A percentile compares a stretch with the other conserved stretches of the same genome.
Conservation (phyloP, 2,797 vertebrate genomes). For the Sebastes goodei region DNA sequence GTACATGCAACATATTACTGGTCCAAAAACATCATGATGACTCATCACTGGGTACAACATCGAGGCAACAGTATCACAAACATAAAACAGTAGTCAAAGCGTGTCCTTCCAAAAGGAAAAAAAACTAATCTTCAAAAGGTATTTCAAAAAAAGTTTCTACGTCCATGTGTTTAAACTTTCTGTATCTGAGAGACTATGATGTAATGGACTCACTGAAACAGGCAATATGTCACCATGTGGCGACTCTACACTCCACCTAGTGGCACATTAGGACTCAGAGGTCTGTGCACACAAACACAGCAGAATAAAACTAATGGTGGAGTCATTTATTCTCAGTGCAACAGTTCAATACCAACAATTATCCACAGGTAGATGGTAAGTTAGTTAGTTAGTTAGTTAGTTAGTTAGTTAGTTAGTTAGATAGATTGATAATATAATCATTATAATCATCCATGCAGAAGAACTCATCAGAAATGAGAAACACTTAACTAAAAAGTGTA, state of each 20-base stretch:
- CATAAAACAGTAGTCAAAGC: background rate
- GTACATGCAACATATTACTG: background rate
- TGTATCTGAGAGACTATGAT: slow-evolving; percentile 10
- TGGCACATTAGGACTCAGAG: slow-evolving; percentile 6
- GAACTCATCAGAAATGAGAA: too few species aligned
- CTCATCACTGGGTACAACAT: background rate
- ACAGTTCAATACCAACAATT: background rate
- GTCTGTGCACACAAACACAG: background rate
- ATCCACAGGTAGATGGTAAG: background rate
- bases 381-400: too few species aligned
- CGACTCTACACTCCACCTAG: slow-evolving; percentile 33
- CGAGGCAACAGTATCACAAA: background rate
- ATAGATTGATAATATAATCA: too few species aligned
- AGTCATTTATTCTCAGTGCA: background rate
- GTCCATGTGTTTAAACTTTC: background rate
- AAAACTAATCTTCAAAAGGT: background rate
- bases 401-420: too few species aligned
- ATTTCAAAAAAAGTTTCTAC: background rate
- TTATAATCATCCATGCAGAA: too few species aligned
- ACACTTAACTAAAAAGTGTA: too few species aligned
- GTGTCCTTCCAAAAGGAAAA: background rate
- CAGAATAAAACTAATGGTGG: too few species aligned
- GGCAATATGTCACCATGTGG: slow-evolving; percentile 2
- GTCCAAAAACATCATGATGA: background rate
- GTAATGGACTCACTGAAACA: slow-evolving; percentile 1